Percentiles rank a stretch among this genome's conserved stretches.
phyloP scores from a whole-genome alignment of 2,797 vertebrate genomes.

The Heterohyrax brucei region DNA sequence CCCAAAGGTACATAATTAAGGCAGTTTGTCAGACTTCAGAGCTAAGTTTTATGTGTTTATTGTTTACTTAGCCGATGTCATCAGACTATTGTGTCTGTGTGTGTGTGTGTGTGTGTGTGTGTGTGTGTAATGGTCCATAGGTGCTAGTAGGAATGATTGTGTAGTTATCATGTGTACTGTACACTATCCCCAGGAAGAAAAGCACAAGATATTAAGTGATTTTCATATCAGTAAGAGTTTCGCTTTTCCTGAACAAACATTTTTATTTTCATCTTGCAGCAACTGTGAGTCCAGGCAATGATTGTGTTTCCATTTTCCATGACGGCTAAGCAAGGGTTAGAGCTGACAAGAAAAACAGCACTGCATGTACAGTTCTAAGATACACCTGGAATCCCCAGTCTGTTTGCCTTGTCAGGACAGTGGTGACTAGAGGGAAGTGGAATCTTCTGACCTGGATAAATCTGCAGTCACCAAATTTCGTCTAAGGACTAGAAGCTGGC shows the following conservation, averaged over 20 bases:
- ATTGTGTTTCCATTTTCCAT: not conserved
- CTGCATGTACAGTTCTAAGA: not conserved
- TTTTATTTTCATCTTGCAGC: conserved; percentile 60
- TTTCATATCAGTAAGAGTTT: not conserved
- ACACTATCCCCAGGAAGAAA: not conserved
- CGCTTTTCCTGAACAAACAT: conserved; percentile 28
- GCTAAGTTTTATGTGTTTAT: not conserved
- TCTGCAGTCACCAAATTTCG: not conserved
- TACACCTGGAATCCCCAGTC: not conserved
- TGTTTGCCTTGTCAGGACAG: not conserved
- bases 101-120: not conserved
- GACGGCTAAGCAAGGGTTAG: not conserved
- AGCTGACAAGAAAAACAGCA: not conserved
- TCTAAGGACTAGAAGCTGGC: not conserved
- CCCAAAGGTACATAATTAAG: not conserved
- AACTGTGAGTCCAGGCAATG: not conserved
- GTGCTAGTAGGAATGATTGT: not conserved
- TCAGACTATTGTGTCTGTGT: not conserved
- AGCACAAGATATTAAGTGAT: not conserved
- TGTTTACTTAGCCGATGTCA: not conserved
- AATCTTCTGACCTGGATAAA: not conserved
- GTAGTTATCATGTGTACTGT: not conserved
- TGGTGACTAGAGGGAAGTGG: not conserved
- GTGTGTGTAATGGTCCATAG: not conserved
- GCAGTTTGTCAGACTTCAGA: not conserved